These are phyloP conservation scores for Hemicentrotus pulcherrimus DNA, from an alignment of 35 echinoderm and acorn worm species.

Conservation along the genomic window DNA sequence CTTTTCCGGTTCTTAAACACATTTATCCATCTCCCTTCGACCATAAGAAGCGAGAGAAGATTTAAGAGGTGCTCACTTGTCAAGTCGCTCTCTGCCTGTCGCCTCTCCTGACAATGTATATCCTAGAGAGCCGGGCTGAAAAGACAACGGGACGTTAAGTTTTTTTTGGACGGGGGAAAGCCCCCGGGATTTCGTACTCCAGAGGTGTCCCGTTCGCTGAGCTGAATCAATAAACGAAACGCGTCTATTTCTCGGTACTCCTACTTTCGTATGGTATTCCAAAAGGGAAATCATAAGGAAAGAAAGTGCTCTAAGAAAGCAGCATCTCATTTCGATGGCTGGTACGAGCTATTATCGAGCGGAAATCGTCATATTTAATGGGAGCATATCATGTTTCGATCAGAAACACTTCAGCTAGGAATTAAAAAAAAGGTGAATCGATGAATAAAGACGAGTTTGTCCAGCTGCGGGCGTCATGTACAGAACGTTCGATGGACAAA, in stretches of 20 bases:
- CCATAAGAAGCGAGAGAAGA: neutral
- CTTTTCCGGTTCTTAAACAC: neutral
- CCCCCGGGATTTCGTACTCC: neutral
- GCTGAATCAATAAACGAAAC: neutral
- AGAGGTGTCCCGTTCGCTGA: neutral
- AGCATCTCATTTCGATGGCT: no score
- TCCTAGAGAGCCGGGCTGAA: neutral
- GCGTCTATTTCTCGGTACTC: neutral
- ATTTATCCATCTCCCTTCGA: neutral
- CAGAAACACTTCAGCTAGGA: neutral
- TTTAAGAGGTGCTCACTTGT: neutral
- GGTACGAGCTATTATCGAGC: neutral
- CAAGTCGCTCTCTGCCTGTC: neutral
- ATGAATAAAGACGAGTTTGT: neutral
- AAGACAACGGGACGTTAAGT: neutral
- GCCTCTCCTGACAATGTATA: neutral
- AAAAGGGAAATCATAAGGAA: neutral
- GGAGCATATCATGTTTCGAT: neutral
- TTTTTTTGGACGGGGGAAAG: neutral
- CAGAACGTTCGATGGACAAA: neutral
- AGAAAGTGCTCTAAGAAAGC: neutral
- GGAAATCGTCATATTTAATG: neutral
- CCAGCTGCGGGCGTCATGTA: neutral
- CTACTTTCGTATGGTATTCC: neutral
- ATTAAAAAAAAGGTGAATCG: neutral